phyloP scores from a whole-genome alignment of 2,888 invertebrate species.

The Belgica antarctica region DNA sequence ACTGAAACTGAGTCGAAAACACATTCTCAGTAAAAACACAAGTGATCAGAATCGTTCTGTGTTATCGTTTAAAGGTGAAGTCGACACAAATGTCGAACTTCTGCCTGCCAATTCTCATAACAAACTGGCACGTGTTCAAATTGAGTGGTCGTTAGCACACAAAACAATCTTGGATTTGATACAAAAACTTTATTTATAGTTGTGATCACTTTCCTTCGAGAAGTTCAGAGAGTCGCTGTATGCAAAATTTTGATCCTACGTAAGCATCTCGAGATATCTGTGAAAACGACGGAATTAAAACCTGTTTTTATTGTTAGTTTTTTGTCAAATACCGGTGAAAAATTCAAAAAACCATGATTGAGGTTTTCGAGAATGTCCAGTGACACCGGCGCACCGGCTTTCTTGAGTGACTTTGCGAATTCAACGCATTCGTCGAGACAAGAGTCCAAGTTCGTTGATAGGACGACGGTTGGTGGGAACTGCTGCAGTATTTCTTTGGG shows the following conservation, averaged over 20 bases:
- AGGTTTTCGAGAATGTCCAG: slow-evolving; percentile 84
- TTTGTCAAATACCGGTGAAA: slow-evolving; percentile 65
- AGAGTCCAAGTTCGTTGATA: slow-evolving; percentile 88
- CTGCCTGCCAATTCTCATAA: too few species aligned
- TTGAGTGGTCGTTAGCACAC: too few species aligned
- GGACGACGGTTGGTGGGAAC: slow-evolving; percentile 68
- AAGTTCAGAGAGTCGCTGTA: not conserved
- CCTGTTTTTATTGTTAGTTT: not conserved
- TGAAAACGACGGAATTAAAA: not conserved
- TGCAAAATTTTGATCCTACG: not conserved
- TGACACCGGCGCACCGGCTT: slow-evolving; percentile 70
- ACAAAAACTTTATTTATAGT: too few species aligned
- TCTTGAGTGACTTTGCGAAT: slow-evolving; percentile 84
- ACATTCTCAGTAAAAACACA: too few species aligned
- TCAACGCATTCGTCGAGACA: slow-evolving; percentile 95
- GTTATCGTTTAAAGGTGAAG: too few species aligned
- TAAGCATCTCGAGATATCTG: not conserved
- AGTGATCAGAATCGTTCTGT: too few species aligned
- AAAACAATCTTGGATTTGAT: too few species aligned
- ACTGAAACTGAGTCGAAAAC: too few species aligned
- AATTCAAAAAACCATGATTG: slow-evolving; percentile 96
- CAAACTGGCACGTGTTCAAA: too few species aligned
- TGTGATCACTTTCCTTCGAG: too few species aligned
- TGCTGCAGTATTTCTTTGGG: slow-evolving; percentile 71
- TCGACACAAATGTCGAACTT: too few species aligned